phyloP scores from a whole-genome alignment of 2,888 invertebrate genomes.

The Melanargia galathea region DNA sequence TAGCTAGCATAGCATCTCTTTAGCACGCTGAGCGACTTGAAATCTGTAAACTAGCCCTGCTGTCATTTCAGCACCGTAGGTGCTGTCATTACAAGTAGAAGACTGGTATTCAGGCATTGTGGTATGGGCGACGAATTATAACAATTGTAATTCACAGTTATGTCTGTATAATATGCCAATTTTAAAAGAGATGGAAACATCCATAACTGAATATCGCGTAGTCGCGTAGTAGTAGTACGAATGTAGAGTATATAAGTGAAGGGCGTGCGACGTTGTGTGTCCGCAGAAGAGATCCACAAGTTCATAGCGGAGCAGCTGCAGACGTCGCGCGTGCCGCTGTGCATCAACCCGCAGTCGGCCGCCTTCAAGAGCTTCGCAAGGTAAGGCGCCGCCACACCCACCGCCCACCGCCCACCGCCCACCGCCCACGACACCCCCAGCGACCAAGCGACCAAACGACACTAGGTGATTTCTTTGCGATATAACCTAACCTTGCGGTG shows the following conservation, averaged over 20 bases:
- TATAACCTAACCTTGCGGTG: slow-evolving; percentile 66
- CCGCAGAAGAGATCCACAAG: slow-evolving; percentile 98
- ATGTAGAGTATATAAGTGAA: neutral
- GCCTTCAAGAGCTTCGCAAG: slow-evolving; percentile 99
- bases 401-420: slow-evolving; percentile 49
- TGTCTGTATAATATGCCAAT: too few species aligned
- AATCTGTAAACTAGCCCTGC: too few species aligned
- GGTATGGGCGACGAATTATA: too few species aligned
- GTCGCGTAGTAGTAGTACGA: too few species aligned
- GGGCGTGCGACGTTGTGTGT: slow-evolving; percentile 26
- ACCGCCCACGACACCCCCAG: neutral
- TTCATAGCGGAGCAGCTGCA: slow-evolving; percentile 98
- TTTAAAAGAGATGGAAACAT: too few species aligned
- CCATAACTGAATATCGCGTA: too few species aligned
- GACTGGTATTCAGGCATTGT: too few species aligned
- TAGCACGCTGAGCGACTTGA: too few species aligned
- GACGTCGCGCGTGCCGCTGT: slow-evolving; percentile 97
- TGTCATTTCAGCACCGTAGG: too few species aligned
- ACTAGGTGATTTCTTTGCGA: slow-evolving; percentile 82
- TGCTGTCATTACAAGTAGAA: too few species aligned
- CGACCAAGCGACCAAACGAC: slow-evolving; percentile 75
- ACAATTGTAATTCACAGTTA: too few species aligned
- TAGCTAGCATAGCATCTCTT: too few species aligned
- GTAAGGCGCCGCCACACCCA: slow-evolving; percentile 85
- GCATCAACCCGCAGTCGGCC: slow-evolving; percentile 99